A percentile compares a stretch with the other conserved stretches of the same genome.
These are phyloP conservation scores for Climacteris rufus DNA, from an alignment of 2,113 vertebrate genomes.

Conservation along the genomic window DNA sequence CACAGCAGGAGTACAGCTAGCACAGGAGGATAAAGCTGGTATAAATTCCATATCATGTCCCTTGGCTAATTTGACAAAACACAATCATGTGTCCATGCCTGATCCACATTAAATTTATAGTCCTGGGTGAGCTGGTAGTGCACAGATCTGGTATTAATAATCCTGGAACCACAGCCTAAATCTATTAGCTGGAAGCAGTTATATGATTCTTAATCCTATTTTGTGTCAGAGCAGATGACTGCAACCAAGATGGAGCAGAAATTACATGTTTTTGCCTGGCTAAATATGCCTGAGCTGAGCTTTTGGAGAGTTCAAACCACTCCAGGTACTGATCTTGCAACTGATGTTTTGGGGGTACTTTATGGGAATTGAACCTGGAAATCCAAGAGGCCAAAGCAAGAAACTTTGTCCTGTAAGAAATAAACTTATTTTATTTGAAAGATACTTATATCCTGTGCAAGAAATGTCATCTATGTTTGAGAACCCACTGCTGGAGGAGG, in stretches of 20 bases:
- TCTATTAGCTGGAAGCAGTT: slow-evolving; percentile 59
- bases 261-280: background rate
- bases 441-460: background rate
- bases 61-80: slow-evolving; percentile 63
- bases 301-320: background rate
- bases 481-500: background rate
- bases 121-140: slow-evolving; percentile 46
- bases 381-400: background rate
- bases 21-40: slow-evolving; percentile 50
- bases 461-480: background rate
- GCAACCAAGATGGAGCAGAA: slow-evolving; percentile 2
- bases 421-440: background rate
- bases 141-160: slow-evolving; percentile 63
- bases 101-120: slow-evolving; percentile 59
- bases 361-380: background rate
- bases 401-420: background rate
- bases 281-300: background rate
- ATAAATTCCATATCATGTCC: slow-evolving; percentile 60
- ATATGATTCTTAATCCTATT: slow-evolving; percentile 58
- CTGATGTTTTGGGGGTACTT: background rate
- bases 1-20: slow-evolving; percentile 44
- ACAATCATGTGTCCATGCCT: slow-evolving; percentile 65
- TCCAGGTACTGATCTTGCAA: background rate
- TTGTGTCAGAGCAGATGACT: slow-evolving; percentile 52
- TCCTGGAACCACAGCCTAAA: slow-evolving; percentile 51